Percentiles rank a stretch among this genome's conserved stretches.
Evolutionary conservation across 2,888 invertebrate species (phyloP).

Genomic region (Lasioglossum pauxillum): DNA sequence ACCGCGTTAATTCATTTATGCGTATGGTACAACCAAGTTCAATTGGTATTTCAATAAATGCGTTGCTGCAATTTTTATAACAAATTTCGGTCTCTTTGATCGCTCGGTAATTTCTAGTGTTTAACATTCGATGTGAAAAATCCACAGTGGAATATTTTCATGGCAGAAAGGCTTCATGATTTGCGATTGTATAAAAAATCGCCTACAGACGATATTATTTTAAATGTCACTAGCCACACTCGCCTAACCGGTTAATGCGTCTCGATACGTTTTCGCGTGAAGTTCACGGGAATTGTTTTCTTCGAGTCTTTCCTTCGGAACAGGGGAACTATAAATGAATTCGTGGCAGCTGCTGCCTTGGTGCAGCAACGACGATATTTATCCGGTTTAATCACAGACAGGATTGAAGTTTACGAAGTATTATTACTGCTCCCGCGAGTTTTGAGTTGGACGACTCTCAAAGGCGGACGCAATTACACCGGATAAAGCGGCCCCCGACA

Average conservation of each 20-base stretch:
- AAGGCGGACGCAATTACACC: conserved; percentile 32
- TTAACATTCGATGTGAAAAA: background rate
- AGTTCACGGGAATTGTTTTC: background rate
- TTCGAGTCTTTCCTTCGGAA: background rate
- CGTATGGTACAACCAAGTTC: background rate
- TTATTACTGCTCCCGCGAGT: conserved; percentile 30
- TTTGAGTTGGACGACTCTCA: conserved; percentile 24
- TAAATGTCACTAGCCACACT: background rate
- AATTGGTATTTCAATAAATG: background rate
- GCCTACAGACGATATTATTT: background rate
- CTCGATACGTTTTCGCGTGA: background rate
- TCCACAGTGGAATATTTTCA: background rate
- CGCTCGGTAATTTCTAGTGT: background rate
- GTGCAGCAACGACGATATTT: conserved; percentile 9
- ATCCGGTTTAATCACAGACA: conserved; percentile 21
- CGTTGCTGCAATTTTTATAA: background rate
- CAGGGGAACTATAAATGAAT: conserved; percentile 23
- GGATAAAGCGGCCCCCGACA: background rate
- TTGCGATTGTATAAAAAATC: background rate
- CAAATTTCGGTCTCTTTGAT: background rate
- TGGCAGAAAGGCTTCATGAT: background rate
- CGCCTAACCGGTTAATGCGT: background rate
- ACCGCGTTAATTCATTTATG: background rate
- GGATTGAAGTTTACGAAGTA: conserved; percentile 42
- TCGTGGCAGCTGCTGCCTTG: background rate